Conservation (phyloP, 1,140 invertebrate genomes). For the Bradynema listronoti region DNA sequence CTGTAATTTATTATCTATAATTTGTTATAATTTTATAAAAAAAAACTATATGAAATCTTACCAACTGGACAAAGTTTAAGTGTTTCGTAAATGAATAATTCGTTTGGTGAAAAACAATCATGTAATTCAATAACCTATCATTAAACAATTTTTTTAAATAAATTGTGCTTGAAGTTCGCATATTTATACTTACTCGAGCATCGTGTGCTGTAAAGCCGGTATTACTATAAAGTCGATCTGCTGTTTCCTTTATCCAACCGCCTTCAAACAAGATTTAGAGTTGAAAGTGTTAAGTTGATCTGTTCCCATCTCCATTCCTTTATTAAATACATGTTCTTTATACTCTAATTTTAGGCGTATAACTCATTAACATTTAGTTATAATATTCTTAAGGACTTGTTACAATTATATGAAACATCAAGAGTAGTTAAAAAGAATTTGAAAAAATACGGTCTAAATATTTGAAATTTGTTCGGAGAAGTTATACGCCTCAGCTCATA, state of each 20-base stretch:
- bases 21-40: too few species aligned
- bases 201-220: slow-evolving; percentile 61
- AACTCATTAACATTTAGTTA: too few species aligned
- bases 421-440: not conserved
- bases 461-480: not conserved
- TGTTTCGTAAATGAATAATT: slow-evolving; percentile 93
- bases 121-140: slow-evolving; percentile 84
- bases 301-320: slow-evolving; percentile 61
- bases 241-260: slow-evolving; percentile 81
- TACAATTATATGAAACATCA: not conserved
- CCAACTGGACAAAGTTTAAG: slow-evolving; percentile 79
- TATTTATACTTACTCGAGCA: slow-evolving; percentile 40
- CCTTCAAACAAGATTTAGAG: slow-evolving; percentile 78
- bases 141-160: not conserved
- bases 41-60: too few species aligned
- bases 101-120: slow-evolving; percentile 96
- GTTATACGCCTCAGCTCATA: not conserved
- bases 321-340: not conserved
- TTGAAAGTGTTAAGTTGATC: slow-evolving; percentile 77
- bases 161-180: not conserved
- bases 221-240: slow-evolving; percentile 73
- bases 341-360: not conserved
- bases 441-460: not conserved
- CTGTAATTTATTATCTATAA: too few species aligned
- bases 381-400: too few species aligned